phyloP scores from a whole-genome alignment of 2,888 invertebrate species.

The Cylindroiulus punctatus region DNA sequence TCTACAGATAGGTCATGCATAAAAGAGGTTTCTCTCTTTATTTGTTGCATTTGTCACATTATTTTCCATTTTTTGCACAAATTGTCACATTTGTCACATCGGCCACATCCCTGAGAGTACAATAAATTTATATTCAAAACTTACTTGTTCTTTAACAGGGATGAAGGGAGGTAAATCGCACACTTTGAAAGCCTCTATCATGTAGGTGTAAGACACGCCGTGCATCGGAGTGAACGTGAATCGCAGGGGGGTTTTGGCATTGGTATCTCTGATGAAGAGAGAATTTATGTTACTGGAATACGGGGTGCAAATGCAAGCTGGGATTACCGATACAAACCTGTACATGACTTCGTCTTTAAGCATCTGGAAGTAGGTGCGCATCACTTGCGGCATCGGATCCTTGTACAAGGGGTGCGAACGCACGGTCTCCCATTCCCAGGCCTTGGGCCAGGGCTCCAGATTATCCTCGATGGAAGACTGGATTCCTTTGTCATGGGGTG shows the following conservation, averaged over 20 bases:
- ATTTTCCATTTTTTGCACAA: too few species aligned
- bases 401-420: slow-evolving; percentile 70
- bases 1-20: too few species aligned
- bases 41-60: too few species aligned
- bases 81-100: too few species aligned
- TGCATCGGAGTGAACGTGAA: slow-evolving; percentile 97
- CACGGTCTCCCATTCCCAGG: slow-evolving; percentile 80
- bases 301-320: not conserved
- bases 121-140: slow-evolving; percentile 52
- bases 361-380: slow-evolving; percentile 74
- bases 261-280: slow-evolving; percentile 65
- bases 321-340: not conserved
- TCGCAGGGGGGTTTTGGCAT: slow-evolving; percentile 70
- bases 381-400: slow-evolving; percentile 79
- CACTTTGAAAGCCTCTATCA: slow-evolving; percentile 78
- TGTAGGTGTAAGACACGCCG: slow-evolving; percentile 88
- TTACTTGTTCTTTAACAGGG: slow-evolving; percentile 71
- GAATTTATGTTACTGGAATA: not conserved
- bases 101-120: too few species aligned
- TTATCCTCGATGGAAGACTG: slow-evolving; percentile 80
- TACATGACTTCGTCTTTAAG: slow-evolving; percentile 65
- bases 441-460: slow-evolving; percentile 78
- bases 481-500: slow-evolving; percentile 90
- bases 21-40: too few species aligned
- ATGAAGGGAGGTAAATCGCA: slow-evolving; percentile 73